Base-by-base conservation (phyloP, 2,797 vertebrate genomes). In the Octomys mimax region DNA sequence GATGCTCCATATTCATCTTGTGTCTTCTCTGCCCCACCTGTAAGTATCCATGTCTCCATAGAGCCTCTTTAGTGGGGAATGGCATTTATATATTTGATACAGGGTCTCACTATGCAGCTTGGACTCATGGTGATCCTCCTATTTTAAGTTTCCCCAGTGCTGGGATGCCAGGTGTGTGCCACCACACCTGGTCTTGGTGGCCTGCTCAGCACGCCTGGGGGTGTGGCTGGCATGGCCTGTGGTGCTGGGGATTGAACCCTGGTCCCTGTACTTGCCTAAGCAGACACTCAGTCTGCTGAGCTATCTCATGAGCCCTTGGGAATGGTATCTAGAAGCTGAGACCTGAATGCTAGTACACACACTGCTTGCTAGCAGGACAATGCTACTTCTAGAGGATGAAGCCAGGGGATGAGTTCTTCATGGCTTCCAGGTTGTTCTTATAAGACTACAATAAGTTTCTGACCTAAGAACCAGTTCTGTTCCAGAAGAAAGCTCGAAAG, bases 1-100 rank as follows among this genome's bases (percentile, higher is more conserved):
- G 26, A 46, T 68, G 6, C 83, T 90, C 26, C 22, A 86, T 39
- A 24, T 2, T 75, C 12, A 75, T 77, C 22, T 75, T 80, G 22
- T 54, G 21, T 93, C 33, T 77, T 93, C 61, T 93, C 68, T 89
- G 46, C 49, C 11, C 14, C 62, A 14, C 11, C 36, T 87, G 10
- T 80, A 83, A 87, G 79, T 36, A 71, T 80, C 14, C 19, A n/a
- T 79, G 94, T 96, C 26, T 80, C 64, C 70, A 79, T 21, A 33
- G 62, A 93, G 33, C 5, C 57, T 36, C 95, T 87, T 46, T 18
- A 31, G 6, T 77, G 73, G 73, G 6, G 12, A 46, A 49, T 88
- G 26, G n/a, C 52, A 49, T 59, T 96, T 89, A 89, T 14, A 16
- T 54, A 16, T 54, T 54, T 54, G 52, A 13, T 14, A 54, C 52